phyloP scores from a whole-genome alignment of 1,140 invertebrate genomes.

The Matsumurasca onukii region DNA sequence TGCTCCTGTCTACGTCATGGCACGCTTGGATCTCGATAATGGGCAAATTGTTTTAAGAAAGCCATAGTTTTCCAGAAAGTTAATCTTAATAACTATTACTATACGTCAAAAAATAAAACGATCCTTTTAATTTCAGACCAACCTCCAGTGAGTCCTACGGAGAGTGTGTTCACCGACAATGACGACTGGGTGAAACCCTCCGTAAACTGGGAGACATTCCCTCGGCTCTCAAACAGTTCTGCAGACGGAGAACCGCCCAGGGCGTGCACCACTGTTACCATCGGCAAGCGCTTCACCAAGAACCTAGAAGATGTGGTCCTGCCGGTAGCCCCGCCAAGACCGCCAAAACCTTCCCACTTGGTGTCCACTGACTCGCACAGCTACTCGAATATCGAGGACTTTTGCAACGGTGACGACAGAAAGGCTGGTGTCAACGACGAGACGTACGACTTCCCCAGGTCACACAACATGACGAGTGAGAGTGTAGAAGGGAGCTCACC shows the following conservation, averaged over 20 bases:
- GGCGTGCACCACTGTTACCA: constrained; percentile 53
- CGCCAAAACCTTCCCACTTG: constrained; percentile 71
- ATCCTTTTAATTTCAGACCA: no score
- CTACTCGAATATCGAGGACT: constrained; percentile 42
- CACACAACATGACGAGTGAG: constrained; percentile 56
- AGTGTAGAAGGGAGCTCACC: constrained; percentile 34
- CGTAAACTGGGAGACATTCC: constrained; percentile 60
- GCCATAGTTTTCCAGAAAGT: no score
- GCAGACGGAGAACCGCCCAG: constrained; percentile 50
- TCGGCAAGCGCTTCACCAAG: constrained; percentile 54
- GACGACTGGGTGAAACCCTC: constrained; percentile 53
- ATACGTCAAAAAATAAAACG: no score
- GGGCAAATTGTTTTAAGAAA: no score
- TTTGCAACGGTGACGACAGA: neutral
- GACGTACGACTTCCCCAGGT: constrained; percentile 71
- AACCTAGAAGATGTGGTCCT: constrained; percentile 40
- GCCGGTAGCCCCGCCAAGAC: constrained; percentile 63
- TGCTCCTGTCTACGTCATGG: no score
- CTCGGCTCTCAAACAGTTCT: constrained; percentile 55
- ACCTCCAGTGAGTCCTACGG: constrained; percentile 54
- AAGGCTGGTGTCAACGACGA: constrained; percentile 55
- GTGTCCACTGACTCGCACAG: constrained; percentile 44
- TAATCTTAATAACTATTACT: no score
- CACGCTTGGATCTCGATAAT: no score
- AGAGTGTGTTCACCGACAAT: constrained; percentile 60